A percentile compares a stretch with the other conserved stretches of the same genome.
These are phyloP conservation scores for Anolis carolinensis DNA, from an alignment of 2,113 vertebrate genomes.

Conservation along the genomic window DNA sequence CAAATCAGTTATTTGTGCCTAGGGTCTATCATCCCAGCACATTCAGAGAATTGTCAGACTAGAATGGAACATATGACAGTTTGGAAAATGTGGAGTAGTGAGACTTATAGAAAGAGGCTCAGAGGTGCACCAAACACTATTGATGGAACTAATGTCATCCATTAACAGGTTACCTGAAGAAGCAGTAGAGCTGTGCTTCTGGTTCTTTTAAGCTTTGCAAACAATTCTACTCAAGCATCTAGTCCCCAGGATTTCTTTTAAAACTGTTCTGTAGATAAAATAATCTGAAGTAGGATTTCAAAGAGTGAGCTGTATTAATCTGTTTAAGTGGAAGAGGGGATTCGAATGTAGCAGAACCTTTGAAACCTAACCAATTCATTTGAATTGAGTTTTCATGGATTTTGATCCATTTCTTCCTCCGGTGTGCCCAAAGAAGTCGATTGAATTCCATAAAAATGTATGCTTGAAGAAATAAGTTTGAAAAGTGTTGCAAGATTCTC, in stretches of 20 bases:
- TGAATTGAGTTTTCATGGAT: no score
- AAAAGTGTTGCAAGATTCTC: no score
- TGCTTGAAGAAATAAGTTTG: no score
- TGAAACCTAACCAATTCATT: no score
- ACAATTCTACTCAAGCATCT: background rate
- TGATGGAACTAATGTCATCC: background rate
- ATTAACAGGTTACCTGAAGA: background rate
- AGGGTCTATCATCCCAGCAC: background rate
- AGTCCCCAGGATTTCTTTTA: background rate
- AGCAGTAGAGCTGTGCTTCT: background rate
- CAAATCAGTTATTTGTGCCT: background rate
- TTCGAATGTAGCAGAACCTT: background rate
- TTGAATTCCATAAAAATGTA: no score
- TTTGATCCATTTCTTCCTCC: no score
- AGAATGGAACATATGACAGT: background rate
- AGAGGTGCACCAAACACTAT: background rate
- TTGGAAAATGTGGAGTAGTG: background rate
- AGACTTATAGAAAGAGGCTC: background rate
- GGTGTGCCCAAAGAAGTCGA: no score
- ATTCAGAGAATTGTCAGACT: background rate
- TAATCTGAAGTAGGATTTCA: background rate
- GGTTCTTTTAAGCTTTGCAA: background rate
- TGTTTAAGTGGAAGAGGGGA: no score
- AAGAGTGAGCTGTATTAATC: no score
- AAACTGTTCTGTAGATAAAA: background rate